phyloP scores from a whole-genome alignment of 2,113 vertebrate species.

The Aleadryas rufinucha region DNA sequence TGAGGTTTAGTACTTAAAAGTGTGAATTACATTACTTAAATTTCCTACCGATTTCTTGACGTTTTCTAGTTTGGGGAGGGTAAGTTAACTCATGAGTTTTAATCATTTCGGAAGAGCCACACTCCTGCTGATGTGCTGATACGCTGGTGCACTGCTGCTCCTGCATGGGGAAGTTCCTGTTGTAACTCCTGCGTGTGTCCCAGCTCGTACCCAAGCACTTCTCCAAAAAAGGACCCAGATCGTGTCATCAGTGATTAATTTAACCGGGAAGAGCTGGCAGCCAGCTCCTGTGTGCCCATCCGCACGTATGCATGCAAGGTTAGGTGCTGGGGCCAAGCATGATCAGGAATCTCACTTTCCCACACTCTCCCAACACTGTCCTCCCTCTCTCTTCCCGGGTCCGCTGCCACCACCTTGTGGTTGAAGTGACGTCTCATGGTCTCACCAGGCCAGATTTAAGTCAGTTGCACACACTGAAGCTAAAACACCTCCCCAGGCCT shows the following conservation, averaged over 20 bases:
- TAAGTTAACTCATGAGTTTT: background rate
- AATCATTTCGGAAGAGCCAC: background rate
- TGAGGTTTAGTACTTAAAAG: background rate
- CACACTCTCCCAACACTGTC: fast-evolving
- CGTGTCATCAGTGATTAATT: background rate
- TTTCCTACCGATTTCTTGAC: background rate
- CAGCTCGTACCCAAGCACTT: background rate
- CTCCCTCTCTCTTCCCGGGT: background rate
- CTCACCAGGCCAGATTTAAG: background rate
- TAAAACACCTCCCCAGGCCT: background rate
- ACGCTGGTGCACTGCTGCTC: background rate
- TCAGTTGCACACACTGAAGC: background rate
- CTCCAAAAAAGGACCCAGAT: background rate
- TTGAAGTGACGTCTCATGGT: fast-evolving
- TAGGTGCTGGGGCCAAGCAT: background rate
- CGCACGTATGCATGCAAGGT: fast-evolving
- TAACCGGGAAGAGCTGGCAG: background rate
- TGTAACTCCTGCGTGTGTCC: fast-evolving
- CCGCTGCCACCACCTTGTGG: constrained; percentile 66
- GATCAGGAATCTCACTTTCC: background rate
- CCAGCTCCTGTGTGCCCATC: background rate
- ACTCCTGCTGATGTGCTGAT: fast-evolving
- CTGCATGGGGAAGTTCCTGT: background rate
- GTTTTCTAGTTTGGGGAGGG: background rate
- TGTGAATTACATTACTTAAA: background rate